Evolutionary conservation across 1,140 invertebrate genomes (phyloP), one percentile per base, ranked within the genome.

Genomic region (Drosophila kikkawai): DNA sequence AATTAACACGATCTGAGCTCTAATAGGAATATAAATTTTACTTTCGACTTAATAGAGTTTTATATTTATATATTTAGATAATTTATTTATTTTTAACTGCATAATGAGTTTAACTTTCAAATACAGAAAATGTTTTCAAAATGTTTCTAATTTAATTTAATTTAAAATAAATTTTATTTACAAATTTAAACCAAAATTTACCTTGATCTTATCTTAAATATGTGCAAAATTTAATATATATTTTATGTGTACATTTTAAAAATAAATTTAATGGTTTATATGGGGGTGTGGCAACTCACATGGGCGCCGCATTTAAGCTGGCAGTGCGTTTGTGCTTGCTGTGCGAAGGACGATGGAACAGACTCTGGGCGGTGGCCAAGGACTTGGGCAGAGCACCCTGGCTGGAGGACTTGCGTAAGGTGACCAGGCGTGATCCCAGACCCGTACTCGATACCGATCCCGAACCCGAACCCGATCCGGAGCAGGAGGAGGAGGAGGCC

Each of bases 361-460:
- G 60, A 68, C 51, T 88, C 44, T 90, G 84, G 57, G 85, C 84
- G 32, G 85, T 90, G 84, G 81, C 74, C 80, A 88, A 73, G 63
- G 85, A 73, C 82, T 90, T 88, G 74, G 84, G 84, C 50, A 88
- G 44, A 45, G 84, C 84, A 41, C 84, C 84, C 77, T 88, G 84
- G 32, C 84, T 88, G 78, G 84, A 80, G 57, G 84, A 88, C 77
- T 88, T 88, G 55, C 81, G 74, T 15, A 88, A 70, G 15, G 66
- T 64, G 44, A 75, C 84, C 45, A 88, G 78, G 8, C 84, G 84
- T 22, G 68, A 65, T 75, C 58, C 66, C 12, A 39, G 47, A 34
- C 58, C 41, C 34, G 42, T 17, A 29, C 58, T 48, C 13, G 63
- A 53, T 53, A 37, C 66, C 19, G 66, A 41, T 50, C 26, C 58